These are phyloP conservation scores for Vireo altiloquus DNA, from an alignment of 2,113 vertebrate species.

Conservation along the genomic window DNA sequence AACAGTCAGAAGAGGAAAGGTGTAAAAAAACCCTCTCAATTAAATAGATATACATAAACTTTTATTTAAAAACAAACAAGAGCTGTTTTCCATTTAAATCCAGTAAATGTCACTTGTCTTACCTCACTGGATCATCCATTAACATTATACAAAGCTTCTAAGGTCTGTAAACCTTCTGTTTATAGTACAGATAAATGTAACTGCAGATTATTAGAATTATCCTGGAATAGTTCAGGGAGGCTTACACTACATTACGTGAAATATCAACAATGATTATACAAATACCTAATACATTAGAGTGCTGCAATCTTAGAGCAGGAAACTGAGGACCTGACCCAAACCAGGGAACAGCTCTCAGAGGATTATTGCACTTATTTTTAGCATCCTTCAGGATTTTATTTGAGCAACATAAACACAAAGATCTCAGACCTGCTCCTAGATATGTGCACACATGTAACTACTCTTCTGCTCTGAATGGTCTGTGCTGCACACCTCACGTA, in stretches of 20 bases:
- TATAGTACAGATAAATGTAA: slow-evolving; percentile 26
- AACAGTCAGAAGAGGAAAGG: slow-evolving; percentile 21
- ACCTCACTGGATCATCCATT: neutral
- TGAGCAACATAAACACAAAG: neutral
- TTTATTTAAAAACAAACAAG: slow-evolving; percentile 38
- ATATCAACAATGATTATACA: slow-evolving; percentile 21
- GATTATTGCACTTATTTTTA: neutral
- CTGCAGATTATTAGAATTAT: slow-evolving; percentile 42
- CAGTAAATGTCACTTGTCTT: neutral
- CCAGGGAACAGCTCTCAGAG: neutral
- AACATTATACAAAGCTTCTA: slow-evolving; percentile 9
- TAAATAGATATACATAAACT: neutral
- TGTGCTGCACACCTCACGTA: neutral
- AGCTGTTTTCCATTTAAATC: slow-evolving; percentile 7
- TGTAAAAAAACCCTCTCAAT: neutral
- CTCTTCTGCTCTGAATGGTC: neutral
- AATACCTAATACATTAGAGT: slow-evolving; percentile 1
- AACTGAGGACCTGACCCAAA: neutral
- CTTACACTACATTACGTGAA: slow-evolving; percentile 13
- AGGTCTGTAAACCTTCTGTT: slow-evolving; percentile 9
- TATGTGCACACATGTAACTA: neutral
- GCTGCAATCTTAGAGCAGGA: neutral
- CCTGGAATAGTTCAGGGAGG: slow-evolving; percentile 27
- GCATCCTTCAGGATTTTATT: neutral
- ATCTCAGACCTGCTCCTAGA: neutral